Evolutionary conservation across 2,797 vertebrate genomes (phyloP).

Genomic region (Platalea minor): DNA sequence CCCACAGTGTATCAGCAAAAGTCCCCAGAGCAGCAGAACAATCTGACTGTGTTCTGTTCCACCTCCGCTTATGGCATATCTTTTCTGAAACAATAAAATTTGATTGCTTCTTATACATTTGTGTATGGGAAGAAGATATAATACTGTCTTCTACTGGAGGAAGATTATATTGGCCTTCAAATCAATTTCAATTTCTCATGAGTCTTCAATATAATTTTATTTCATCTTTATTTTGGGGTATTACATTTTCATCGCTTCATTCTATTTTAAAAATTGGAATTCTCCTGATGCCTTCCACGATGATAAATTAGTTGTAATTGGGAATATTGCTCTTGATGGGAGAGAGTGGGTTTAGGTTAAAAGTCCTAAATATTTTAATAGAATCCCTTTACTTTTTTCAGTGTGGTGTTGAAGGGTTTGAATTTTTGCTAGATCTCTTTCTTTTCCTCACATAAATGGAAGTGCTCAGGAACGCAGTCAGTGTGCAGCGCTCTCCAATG

Average conservation of each 20-base stretch:
- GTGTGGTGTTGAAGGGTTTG: background rate
- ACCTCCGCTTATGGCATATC: background rate
- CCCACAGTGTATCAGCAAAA: background rate
- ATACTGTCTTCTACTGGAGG: conserved; percentile 6
- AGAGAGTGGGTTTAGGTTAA: background rate
- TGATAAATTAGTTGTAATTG: conserved; percentile 43
- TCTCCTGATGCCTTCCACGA: background rate
- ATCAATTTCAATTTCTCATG: conserved; percentile 60
- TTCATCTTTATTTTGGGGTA: conserved; percentile 46
- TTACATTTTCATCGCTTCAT: conserved; percentile 52
- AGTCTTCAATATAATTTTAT: conserved; percentile 50
- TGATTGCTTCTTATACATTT: conserved; percentile 43
- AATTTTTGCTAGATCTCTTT: background rate
- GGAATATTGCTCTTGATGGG: background rate
- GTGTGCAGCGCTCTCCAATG: background rate
- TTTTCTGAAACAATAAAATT: conserved; percentile 46
- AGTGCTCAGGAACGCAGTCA: background rate
- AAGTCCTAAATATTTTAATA: conserved; percentile 25
- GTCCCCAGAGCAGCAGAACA: conserved; percentile 24
- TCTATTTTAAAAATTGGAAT: conserved; percentile 21
- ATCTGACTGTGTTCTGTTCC: background rate
- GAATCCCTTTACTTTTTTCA: background rate
- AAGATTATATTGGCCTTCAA: conserved; percentile 37
- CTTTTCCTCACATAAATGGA: background rate
- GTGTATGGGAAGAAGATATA: conserved; percentile 22